Evolutionary conservation across 2,797 vertebrate species (phyloP), one percentile per base, ranked within the genome.

Genomic region (Sciaenops ocellatus): DNA sequence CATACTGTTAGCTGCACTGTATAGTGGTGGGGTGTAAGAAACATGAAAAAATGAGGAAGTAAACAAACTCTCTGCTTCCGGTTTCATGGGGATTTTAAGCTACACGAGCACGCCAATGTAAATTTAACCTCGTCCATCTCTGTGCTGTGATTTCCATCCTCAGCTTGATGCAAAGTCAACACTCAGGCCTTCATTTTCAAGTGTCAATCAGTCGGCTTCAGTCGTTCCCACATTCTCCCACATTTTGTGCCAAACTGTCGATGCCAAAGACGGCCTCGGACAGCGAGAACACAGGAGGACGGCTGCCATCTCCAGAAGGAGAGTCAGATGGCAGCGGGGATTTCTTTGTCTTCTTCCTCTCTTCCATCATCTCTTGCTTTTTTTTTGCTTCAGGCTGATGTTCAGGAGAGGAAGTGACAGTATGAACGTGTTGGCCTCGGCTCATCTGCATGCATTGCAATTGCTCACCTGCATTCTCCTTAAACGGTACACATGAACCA

Each of bases 271-370:
- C 69, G 20, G 65, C 65, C 73, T 41, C 63, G 34, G 65, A 61
- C 18, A 22, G 56, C 46, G 64, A 90, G 78, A 87, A 75, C 76
- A 78, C 75, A 16, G 48, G 71, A 80, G 69, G 79, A 78, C 79
- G 83, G 81, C 74, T 76, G 73, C 62, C 74, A 66, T 76, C 66
- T 84, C 80, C 78, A 77, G 54, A 79, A 67, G 61, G 75, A 73
- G 65, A 74, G 81, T 90, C 87, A 79, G 80, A 87, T 88, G 78
- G 73, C 77, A 73, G 73, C 4, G 6, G 44, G 44, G 55, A 48
- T 38, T 57, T 69, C 47, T 73, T 71, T 64, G 47, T 67, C 48
- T 74, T n/a, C 24, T 3, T 46, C 28, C 55, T 60, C 48, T 60
- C 51, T 41, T 79, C 69, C 71, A 38, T 9, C 34, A 38, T 38